phyloP scores from a whole-genome alignment of 2,888 invertebrate species.

The Standfussiana lucernea region DNA sequence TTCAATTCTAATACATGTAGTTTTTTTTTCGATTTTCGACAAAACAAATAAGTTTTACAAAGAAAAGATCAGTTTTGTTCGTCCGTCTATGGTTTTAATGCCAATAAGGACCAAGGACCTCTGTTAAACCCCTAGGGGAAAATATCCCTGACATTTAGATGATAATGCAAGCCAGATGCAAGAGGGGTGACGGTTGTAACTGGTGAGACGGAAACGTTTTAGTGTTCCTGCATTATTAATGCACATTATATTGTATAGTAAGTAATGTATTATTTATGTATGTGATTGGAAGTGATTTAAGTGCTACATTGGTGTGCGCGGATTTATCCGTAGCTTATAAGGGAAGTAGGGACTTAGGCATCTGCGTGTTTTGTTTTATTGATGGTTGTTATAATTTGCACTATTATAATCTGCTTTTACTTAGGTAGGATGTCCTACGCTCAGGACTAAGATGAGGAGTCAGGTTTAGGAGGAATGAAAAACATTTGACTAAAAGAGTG shows the following conservation, averaged over 20 bases:
- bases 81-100: neutral
- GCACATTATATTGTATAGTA: slow-evolving; percentile 18
- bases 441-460: neutral
- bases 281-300: slow-evolving; percentile 30
- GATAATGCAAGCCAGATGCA: slow-evolving; percentile 54
- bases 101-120: slow-evolving; percentile 26
- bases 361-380: neutral
- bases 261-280: slow-evolving; percentile 43
- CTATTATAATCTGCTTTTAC: neutral
- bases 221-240: slow-evolving; percentile 54
- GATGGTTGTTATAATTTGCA: neutral
- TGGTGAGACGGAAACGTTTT: slow-evolving; percentile 46
- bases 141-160: slow-evolving; percentile 43
- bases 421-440: neutral
- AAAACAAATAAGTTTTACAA: neutral
- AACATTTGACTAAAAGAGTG: neutral
- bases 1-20: neutral
- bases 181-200: slow-evolving; percentile 47
- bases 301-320: neutral
- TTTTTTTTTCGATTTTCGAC: neutral
- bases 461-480: neutral
- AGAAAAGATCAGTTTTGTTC: slow-evolving; percentile 9
- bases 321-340: slow-evolving; percentile 3
- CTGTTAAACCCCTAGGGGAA: slow-evolving; percentile 1
- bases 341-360: neutral